A percentile compares a stretch with the other conserved stretches of the same genome.
phyloP scores from a whole-genome alignment of 2,888 invertebrate species.

The Ophioninae sp. region DNA sequence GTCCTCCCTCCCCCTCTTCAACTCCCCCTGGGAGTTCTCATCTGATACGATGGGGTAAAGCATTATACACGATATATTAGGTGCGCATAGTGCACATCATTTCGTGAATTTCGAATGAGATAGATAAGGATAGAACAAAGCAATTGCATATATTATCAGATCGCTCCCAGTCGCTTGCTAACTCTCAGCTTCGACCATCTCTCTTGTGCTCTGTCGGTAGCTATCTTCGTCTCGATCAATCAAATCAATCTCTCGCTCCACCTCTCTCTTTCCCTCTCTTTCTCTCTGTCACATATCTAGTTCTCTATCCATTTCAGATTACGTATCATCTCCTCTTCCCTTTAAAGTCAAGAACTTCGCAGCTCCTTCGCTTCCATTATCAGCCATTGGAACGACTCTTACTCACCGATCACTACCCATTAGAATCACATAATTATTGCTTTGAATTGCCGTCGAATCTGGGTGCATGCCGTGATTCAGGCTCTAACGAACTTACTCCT shows the following conservation, averaged over 20 bases:
- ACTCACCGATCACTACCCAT: slow-evolving; percentile 47
- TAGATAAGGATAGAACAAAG: slow-evolving; percentile 44
- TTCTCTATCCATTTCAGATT: not conserved
- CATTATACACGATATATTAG: slow-evolving; percentile 39
- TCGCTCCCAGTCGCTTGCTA: not conserved
- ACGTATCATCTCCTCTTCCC: not conserved
- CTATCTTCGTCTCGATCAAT: not conserved
- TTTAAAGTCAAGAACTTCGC: slow-evolving; percentile 6
- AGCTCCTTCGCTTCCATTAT: slow-evolving; percentile 31
- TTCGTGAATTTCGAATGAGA: slow-evolving; percentile 36
- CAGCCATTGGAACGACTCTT: slow-evolving; percentile 21
- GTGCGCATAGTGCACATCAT: slow-evolving; percentile 34
- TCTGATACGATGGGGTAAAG: slow-evolving; percentile 40
- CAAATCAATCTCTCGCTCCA: not conserved
- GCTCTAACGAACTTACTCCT: slow-evolving; percentile 22
- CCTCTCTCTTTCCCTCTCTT: not conserved
- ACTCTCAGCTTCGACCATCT: not conserved
- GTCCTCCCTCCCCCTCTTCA: not conserved
- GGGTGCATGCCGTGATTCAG: not conserved
- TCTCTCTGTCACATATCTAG: not conserved
- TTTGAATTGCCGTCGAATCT: slow-evolving; percentile 39
- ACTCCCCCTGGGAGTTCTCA: not conserved
- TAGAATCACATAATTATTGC: slow-evolving; percentile 49
- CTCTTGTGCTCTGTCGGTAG: not conserved
- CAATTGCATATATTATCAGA: slow-evolving; percentile 37